A percentile compares a stretch with the other conserved stretches of the same genome.
phyloP scores from a whole-genome alignment of 2,113 vertebrate species.

The Hassar affinis region DNA sequence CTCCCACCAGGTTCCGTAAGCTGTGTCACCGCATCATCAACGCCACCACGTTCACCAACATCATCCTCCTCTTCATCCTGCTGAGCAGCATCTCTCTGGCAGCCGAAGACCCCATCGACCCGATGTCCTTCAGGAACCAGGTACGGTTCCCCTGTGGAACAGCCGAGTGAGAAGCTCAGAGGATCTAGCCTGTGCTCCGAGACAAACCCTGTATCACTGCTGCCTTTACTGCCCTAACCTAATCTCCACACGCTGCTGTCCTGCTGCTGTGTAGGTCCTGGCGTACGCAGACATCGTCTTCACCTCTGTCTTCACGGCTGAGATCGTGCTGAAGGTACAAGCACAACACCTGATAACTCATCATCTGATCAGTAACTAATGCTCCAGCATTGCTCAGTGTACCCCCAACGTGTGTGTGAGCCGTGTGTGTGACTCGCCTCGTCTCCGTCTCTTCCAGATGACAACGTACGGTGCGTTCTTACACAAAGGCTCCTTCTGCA shows the following conservation, averaged over 20 bases:
- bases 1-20: conserved; percentile 77
- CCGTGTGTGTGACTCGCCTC: neutral
- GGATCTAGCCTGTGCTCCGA: neutral
- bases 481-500: conserved; percentile 93
- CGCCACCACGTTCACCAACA: conserved; percentile 93
- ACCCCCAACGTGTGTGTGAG: neutral
- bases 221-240: neutral
- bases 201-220: neutral
- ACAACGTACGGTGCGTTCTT: conserved; percentile 89
- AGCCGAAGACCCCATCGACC: conserved; percentile 88
- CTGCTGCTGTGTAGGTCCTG: conserved; percentile 74
- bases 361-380: too few species aligned
- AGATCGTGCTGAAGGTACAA: conserved; percentile 89
- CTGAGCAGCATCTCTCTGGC: conserved; percentile 88
- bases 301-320: conserved; percentile 89
- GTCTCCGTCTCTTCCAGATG: conserved; percentile 73
- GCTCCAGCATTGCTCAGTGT: neutral
- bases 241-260: neutral
- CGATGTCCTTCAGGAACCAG: conserved; percentile 85
- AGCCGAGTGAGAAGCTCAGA: too few species aligned
- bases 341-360: neutral
- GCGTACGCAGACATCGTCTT: conserved; percentile 86
- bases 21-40: conserved; percentile 90
- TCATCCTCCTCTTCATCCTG: conserved; percentile 94
- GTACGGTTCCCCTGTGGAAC: conserved; percentile 58